Evolutionary conservation across 2,113 vertebrate species (phyloP), one percentile per base, ranked within the genome.

Genomic region (Isurus oxyrinchus): DNA sequence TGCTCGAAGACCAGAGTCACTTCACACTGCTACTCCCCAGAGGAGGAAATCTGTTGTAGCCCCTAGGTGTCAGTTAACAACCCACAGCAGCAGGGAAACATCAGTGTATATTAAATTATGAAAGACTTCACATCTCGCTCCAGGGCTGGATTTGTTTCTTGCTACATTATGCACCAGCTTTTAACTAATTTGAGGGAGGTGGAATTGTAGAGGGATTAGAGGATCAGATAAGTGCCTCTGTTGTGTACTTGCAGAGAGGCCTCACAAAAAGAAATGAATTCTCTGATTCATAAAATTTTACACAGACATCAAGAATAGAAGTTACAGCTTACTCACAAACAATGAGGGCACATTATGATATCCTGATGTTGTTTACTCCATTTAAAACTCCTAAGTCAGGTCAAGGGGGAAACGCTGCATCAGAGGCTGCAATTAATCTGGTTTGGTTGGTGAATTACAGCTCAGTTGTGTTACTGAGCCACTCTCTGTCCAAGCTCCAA

Each of bases 101-200:
- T 69, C 96, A 81, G 61, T 79, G 61, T 79, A 86, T 53, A 96
- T 96, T 96, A 94, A 96, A 96, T 96, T 96, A 94, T 90, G 40
- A 66, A 53, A 59, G 61, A 61, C 55, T 94, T 96, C 66, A 94
- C 96, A 96, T 27, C 93, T 5, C 13, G 96, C 87, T 94, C 21
- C 63, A 96, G 81, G 94, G 66, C 59, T 95, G 95, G 57, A 44
- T 49, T 49, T 76, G 81, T 57, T 55, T n/a, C 40, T 40, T 57
- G 31, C 79, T 76, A 57, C 93, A 76, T 59, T 55, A 49, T 57
- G 25, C 94, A 81, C 66, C 8, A 27, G 95, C 94, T 79, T 87
- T 97, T 95, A 97, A 96, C 96, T 96, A 96, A 96, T 96, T 86
- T 96, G 96, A 86, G 96, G n/a, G 67, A 95, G 44, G 40, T 31